phyloP scores from a whole-genome alignment of 2,888 invertebrate genomes.

The Meghimatium bilineatum region DNA sequence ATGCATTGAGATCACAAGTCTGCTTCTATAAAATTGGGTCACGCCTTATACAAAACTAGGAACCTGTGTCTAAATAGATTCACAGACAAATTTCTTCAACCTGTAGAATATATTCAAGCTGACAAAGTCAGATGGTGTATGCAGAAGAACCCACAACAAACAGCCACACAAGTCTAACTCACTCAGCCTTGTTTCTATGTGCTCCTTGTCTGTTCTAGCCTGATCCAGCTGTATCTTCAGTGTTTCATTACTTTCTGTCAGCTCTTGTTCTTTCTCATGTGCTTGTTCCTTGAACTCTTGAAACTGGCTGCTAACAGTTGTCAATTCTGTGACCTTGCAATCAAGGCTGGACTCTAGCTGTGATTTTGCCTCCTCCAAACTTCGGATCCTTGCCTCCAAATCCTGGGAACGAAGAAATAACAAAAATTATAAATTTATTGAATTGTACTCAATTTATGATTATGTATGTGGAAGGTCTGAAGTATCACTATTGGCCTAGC shows the following conservation, averaged over 20 bases:
- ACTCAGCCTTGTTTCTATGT: conserved; percentile 79
- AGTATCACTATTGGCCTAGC: too few species aligned
- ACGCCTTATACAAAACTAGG: too few species aligned
- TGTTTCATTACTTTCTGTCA: conserved; percentile 31
- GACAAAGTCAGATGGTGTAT: too few species aligned
- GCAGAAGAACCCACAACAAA: too few species aligned
- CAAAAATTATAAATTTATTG: neutral
- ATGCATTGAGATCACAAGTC: too few species aligned
- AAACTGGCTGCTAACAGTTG: conserved; percentile 56
- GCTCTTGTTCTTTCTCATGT: conserved; percentile 42
- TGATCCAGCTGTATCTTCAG: conserved; percentile 54
- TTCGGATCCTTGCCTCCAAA: conserved; percentile 73
- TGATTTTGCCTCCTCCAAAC: conserved; percentile 65
- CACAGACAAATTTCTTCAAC: too few species aligned
- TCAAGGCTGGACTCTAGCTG: conserved; percentile 62
- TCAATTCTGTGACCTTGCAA: conserved; percentile 46
- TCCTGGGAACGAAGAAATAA: conserved; percentile 60
- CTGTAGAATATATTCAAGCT: too few species aligned
- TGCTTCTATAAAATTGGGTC: too few species aligned
- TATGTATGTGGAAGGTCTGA: too few species aligned
- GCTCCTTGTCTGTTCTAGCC: conserved; percentile 56
- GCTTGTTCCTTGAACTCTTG: conserved; percentile 42
- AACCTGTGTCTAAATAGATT: too few species aligned
- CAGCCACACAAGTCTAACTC: too few species aligned
- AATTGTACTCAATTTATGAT: too few species aligned